Conservation (phyloP, 2,797 vertebrate genomes). For the Betta splendens region DNA sequence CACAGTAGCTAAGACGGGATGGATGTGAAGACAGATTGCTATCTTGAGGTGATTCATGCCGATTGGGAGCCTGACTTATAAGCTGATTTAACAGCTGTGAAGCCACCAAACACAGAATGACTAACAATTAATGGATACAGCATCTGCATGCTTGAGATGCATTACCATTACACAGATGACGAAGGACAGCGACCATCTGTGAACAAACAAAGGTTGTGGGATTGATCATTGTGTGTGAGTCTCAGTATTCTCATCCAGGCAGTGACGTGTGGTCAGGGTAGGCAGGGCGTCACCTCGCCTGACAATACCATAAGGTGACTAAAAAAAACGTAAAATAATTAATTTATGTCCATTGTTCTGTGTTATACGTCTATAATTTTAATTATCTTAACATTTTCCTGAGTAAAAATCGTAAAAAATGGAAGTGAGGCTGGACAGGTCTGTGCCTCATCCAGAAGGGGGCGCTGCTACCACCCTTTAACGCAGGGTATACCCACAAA, state of each 20-base stretch:
- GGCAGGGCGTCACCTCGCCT: no score
- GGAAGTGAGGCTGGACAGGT: no score
- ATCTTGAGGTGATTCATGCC: constrained; percentile 14
- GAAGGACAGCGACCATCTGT: constrained; percentile 49
- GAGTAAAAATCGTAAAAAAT: no score
- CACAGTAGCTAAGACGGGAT: not conserved
- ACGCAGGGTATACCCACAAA: no score
- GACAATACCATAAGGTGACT: no score
- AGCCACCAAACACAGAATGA: not conserved
- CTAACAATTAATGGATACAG: constrained; percentile 13
- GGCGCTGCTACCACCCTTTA: no score
- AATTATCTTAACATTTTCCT: no score
- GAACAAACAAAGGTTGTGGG: constrained; percentile 57
- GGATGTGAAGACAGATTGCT: constrained; percentile 17
- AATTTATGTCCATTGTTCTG: no score
- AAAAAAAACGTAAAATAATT: no score
- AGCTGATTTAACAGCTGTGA: constrained; percentile 1
- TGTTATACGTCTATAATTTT: no score
- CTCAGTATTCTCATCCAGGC: constrained; percentile 45
- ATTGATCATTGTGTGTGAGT: constrained; percentile 36
- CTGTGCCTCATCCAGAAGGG: no score
- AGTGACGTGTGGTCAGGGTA: no score
- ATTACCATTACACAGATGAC: constrained; percentile 35
- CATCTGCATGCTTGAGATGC: constrained; percentile 41
- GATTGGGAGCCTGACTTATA: constrained; percentile 13